Evolutionary conservation across 2,113 vertebrate species (phyloP).

Genomic region (Sardina pilchardus): DNA sequence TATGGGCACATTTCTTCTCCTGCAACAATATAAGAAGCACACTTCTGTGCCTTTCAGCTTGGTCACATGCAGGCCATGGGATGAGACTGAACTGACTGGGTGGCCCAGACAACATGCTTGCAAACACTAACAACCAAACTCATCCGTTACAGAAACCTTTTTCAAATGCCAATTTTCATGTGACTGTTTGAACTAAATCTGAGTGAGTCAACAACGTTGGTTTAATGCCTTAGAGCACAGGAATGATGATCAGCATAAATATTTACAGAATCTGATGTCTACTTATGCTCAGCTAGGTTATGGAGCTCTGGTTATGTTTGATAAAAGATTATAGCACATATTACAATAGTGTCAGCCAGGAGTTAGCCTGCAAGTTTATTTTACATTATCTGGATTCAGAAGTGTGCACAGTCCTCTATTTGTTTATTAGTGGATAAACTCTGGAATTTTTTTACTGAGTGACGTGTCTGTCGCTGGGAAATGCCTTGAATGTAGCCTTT

Average conservation of each 20-base stretch:
- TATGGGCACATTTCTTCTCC: background rate
- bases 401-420: background rate
- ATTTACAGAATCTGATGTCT: background rate
- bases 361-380: background rate
- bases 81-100: background rate
- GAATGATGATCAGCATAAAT: background rate
- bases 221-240: background rate
- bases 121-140: background rate
- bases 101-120: background rate
- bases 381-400: background rate
- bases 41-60: background rate
- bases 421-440: background rate
- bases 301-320: background rate
- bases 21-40: too few relatives aligned
- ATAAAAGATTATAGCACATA: background rate
- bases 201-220: background rate
- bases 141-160: background rate
- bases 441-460: background rate
- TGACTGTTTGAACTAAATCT: background rate
- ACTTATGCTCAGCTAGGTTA: background rate
- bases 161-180: background rate
- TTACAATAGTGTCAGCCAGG: background rate
- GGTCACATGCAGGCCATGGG: conserved; percentile 2
- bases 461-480: background rate
- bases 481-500: background rate